A percentile compares a stretch with the other conserved stretches of the same genome.
Evolutionary conservation across 2,797 vertebrate species (phyloP).

Genomic region (Premnoplex brunnescens): DNA sequence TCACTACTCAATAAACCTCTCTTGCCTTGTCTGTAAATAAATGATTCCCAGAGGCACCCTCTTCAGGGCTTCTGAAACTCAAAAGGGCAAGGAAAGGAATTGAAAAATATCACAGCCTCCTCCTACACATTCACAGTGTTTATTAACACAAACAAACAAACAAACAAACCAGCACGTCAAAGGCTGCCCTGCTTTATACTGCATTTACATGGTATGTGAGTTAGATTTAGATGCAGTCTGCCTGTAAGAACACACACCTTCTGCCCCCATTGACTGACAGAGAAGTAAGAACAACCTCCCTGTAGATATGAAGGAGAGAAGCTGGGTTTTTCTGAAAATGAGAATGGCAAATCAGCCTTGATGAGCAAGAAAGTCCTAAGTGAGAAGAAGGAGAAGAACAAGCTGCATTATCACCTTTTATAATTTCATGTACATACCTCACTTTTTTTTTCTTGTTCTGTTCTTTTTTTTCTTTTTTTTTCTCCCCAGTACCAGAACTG

Average conservation of each 20-base stretch:
- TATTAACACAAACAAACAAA: conserved; percentile 3
- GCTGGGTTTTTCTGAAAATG: background rate
- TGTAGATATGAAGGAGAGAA: background rate
- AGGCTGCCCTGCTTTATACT: background rate
- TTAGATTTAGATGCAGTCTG: background rate
- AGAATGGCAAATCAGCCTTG: background rate
- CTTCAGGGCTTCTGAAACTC: background rate
- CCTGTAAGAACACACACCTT: background rate
- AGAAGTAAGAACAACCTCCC: background rate
- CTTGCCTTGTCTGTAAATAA: conserved; percentile 54
- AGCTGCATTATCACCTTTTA: background rate
- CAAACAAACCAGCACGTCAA: background rate
- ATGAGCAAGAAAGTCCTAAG: background rate
- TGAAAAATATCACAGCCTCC: background rate
- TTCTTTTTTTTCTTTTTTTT: background rate
- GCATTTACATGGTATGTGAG: background rate
- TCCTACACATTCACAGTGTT: background rate
- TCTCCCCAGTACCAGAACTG: background rate
- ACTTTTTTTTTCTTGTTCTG: background rate
- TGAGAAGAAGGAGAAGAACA: background rate
- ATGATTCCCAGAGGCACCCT: conserved; percentile 37
- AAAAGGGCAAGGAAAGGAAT: conserved; percentile 34
- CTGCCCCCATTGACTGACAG: background rate
- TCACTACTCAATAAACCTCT: conserved; percentile 50
- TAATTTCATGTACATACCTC: background rate